Evolutionary conservation across 2,113 vertebrate genomes (phyloP).

Genomic region (Melanostigma gelatinosum): DNA sequence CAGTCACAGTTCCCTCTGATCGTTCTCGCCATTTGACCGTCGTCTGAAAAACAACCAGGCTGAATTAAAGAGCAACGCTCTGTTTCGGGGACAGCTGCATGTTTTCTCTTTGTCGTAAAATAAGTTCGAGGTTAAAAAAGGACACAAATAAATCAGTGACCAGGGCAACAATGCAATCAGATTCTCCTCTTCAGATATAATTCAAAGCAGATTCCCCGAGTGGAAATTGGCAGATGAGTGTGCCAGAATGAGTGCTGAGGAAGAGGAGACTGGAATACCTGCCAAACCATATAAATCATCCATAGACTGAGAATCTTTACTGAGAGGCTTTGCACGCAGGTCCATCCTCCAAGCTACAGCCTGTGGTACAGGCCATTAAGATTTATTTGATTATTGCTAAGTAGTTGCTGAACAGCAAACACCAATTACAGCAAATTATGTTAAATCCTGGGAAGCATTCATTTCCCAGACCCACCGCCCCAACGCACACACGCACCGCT

Average conservation of each 20-base stretch:
- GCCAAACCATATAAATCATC: conserved; percentile 37
- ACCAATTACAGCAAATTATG: conserved; percentile 56
- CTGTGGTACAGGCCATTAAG: conserved; percentile 24
- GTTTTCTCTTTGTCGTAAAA: conserved; percentile 1
- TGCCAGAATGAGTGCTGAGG: conserved; percentile 14
- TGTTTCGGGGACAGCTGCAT: conserved; percentile 8
- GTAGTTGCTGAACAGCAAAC: conserved; percentile 45
- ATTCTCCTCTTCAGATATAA: conserved; percentile 21
- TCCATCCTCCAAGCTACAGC: conserved; percentile 12
- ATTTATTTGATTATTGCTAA: conserved; percentile 58
- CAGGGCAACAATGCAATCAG: conserved; percentile 16
- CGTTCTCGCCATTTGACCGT: background rate
- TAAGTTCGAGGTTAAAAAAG: conserved; percentile 32
- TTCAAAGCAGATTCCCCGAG: conserved; percentile 36
- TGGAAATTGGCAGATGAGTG: conserved; percentile 38
- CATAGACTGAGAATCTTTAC: background rate
- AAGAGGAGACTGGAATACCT: conserved; percentile 24
- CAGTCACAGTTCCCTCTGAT: conserved; percentile 3
- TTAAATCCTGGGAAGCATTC: conserved; percentile 55
- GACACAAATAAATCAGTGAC: background rate
- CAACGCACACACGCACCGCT: conserved; percentile 4
- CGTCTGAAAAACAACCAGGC: background rate
- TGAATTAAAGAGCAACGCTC: background rate
- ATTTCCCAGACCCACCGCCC: conserved; percentile 23
- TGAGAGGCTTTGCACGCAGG: conserved; percentile 10